These are phyloP conservation scores for Astropecten irregularis DNA, from an alignment of 53 echinoderm and acorn worm species.

Conservation along the genomic window DNA sequence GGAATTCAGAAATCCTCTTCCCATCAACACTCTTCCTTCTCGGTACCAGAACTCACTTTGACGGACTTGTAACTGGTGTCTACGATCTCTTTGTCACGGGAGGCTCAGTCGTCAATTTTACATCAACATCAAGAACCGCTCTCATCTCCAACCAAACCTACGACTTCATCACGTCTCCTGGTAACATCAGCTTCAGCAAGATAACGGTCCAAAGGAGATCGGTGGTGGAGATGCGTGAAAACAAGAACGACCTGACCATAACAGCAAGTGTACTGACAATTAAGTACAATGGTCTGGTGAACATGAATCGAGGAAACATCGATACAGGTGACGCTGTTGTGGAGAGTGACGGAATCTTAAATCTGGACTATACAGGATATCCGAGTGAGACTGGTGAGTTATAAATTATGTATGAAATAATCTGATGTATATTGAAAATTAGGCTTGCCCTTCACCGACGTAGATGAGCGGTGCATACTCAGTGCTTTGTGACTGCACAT, in stretches of 20 bases:
- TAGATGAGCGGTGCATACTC: too few species aligned
- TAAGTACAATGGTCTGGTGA: constrained; percentile 78
- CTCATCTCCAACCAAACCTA: constrained; percentile 77
- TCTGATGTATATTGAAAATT: too few species aligned
- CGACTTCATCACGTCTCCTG: constrained; percentile 70
- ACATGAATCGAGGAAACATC: constrained; percentile 86
- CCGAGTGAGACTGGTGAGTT: constrained; percentile 49
- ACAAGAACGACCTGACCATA: constrained; percentile 70
- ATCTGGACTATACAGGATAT: constrained; percentile 80
- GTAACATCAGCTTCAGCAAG: constrained; percentile 86
- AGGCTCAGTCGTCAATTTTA: constrained; percentile 69
- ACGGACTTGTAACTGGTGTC: constrained; percentile 80
- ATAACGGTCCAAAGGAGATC: constrained; percentile 83
- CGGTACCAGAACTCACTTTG: constrained; percentile 73
- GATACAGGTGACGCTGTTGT: constrained; percentile 77
- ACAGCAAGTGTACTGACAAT: constrained; percentile 70
- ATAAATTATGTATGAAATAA: too few species aligned
- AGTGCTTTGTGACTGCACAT: too few species aligned
- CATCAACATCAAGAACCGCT: constrained; percentile 86
- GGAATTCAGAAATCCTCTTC: constrained; percentile 77
- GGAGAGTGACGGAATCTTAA: constrained; percentile 79
- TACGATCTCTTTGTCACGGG: constrained; percentile 71
- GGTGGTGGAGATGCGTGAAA: constrained; percentile 65
- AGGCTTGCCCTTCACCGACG: too few species aligned
- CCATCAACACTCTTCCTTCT: constrained; percentile 83